A percentile compares a stretch with the other conserved stretches of the same genome.
These are phyloP conservation scores for Etheostoma perlongum DNA, from an alignment of 2,797 vertebrate genomes.

Conservation along the genomic window DNA sequence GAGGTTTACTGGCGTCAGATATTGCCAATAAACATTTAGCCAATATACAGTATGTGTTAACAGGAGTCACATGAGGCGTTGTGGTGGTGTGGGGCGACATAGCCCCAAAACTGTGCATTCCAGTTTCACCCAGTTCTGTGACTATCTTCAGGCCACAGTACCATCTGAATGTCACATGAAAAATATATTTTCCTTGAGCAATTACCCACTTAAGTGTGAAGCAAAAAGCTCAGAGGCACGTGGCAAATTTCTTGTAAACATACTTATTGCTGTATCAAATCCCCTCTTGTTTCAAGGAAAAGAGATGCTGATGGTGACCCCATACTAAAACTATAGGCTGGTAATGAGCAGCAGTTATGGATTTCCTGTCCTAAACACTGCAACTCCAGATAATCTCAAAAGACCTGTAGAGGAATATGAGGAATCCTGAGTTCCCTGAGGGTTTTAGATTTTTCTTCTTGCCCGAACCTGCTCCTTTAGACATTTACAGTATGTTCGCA, in stretches of 20 bases:
- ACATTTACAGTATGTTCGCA: slow-evolving; percentile 19
- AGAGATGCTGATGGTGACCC: neutral
- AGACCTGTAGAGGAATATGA: slow-evolving; percentile 27
- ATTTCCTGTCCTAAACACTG: slow-evolving; percentile 7
- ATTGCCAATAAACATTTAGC: neutral
- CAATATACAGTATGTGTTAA: slow-evolving; percentile 15
- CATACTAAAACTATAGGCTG: neutral
- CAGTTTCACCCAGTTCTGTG: slow-evolving; percentile 40
- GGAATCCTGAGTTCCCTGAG: slow-evolving; percentile 44
- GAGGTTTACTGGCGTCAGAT: slow-evolving; percentile 5
- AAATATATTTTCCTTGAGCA: slow-evolving; percentile 57
- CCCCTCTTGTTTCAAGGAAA: slow-evolving; percentile 5
- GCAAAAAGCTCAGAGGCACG: slow-evolving; percentile 34
- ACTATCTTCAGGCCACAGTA: slow-evolving; percentile 53
- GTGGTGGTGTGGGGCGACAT: slow-evolving; percentile 7
- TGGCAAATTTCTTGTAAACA: slow-evolving; percentile 37
- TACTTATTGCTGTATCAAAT: neutral
- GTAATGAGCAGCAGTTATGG: neutral
- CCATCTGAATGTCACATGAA: slow-evolving; percentile 77
- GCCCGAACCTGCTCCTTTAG: slow-evolving; percentile 44
- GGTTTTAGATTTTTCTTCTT: slow-evolving; percentile 51
- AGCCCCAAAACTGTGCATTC: slow-evolving; percentile 41
- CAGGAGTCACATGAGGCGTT: slow-evolving; percentile 40
- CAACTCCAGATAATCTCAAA: slow-evolving; percentile 2
- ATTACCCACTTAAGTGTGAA: slow-evolving; percentile 59